Evolutionary conservation across 2,888 invertebrate genomes (phyloP).

Genomic region (Caenorhabditis doughertyi): DNA sequence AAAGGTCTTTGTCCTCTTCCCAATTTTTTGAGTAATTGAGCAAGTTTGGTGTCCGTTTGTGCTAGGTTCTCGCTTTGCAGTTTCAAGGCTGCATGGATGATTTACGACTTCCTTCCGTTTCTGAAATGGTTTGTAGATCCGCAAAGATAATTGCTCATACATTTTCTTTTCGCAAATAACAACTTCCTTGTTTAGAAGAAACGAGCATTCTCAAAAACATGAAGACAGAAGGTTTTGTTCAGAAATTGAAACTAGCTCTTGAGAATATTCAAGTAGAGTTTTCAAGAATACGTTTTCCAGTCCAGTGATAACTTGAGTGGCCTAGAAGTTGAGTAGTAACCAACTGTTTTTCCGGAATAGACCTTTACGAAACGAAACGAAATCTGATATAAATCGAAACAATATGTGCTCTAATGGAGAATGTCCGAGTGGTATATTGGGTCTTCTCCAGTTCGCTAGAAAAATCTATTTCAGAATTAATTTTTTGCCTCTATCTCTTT

Average conservation of each 20-base stretch:
- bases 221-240: too few species aligned
- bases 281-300: neutral
- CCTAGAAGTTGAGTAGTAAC: neutral
- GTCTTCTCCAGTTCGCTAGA: too few species aligned
- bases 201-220: too few species aligned
- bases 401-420: too few species aligned
- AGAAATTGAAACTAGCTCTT: neutral
- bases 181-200: constrained; percentile 29
- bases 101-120: constrained; percentile 56
- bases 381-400: too few species aligned
- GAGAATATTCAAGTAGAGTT: constrained; percentile 3
- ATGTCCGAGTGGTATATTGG: too few species aligned
- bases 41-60: constrained; percentile 11
- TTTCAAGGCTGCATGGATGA: constrained; percentile 36
- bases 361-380: too few species aligned
- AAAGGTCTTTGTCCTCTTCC: constrained; percentile 45
- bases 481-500: too few species aligned
- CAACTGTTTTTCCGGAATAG: too few species aligned
- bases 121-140: constrained; percentile 33
- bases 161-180: constrained; percentile 9
- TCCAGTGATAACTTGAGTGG: neutral
- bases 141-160: constrained; percentile 37
- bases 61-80: too few species aligned
- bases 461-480: neutral
- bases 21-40: constrained; percentile 26